Percentiles rank a stretch among this genome's conserved stretches.
phyloP scores from a whole-genome alignment of 2,797 vertebrate species.

The Acropternis orthonyx region DNA sequence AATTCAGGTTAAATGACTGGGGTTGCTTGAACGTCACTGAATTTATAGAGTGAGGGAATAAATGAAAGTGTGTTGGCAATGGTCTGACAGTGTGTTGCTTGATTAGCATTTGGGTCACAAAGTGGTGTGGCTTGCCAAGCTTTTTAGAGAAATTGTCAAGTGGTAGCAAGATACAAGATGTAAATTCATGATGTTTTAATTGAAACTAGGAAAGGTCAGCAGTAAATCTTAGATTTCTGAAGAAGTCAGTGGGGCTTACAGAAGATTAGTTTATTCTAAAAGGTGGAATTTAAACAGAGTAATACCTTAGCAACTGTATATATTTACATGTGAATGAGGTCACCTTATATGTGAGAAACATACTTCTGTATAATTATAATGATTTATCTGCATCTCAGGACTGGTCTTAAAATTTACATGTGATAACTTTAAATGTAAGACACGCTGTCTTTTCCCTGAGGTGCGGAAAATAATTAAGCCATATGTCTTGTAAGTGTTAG shows the following conservation, averaged over 20 bases:
- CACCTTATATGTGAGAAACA: slow-evolving; percentile 1
- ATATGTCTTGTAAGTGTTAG: neutral
- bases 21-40: neutral
- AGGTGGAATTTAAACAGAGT: neutral
- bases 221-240: slow-evolving; percentile 18
- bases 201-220: slow-evolving; percentile 3
- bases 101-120: neutral
- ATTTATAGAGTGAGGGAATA: neutral
- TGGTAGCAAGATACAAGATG: neutral
- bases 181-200: slow-evolving; percentile 11
- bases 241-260: neutral
- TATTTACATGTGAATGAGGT: slow-evolving; percentile 39
- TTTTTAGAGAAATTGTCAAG: neutral
- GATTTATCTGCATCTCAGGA: neutral
- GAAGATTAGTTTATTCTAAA: slow-evolving; percentile 8
- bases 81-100: neutral
- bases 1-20: neutral
- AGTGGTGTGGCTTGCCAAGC: neutral
- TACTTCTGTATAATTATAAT: slow-evolving; percentile 1
- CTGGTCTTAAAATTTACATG: neutral
- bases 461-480: neutral
- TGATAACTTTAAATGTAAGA: neutral
- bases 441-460: neutral
- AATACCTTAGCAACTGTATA: neutral
- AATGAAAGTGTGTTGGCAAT: neutral